A percentile compares a stretch with the other conserved stretches of the same genome.
phyloP scores from a whole-genome alignment of 2,113 vertebrate species.

The Lanius collurio region DNA sequence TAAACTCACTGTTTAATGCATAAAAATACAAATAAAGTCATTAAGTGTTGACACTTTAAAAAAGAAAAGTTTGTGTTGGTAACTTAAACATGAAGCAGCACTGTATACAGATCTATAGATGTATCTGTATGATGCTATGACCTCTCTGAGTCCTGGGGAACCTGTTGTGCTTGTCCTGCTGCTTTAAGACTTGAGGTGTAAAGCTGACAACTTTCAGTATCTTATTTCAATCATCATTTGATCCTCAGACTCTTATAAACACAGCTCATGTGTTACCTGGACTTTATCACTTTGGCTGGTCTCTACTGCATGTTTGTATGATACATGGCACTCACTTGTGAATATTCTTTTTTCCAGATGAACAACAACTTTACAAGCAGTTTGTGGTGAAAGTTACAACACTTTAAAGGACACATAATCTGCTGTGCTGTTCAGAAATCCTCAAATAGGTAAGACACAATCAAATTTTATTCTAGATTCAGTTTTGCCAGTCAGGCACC shows the following conservation, averaged over 20 bases:
- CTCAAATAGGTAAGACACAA: slow-evolving; percentile 20
- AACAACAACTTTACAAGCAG: background rate
- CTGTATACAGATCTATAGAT: background rate
- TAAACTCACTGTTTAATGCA: background rate
- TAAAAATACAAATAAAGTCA: background rate
- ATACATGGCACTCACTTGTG: background rate
- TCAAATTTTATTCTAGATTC: slow-evolving; percentile 38
- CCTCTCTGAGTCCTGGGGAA: background rate
- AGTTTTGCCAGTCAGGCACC: slow-evolving; percentile 9
- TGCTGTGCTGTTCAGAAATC: slow-evolving; percentile 68
- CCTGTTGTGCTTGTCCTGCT: background rate
- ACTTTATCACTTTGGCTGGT: background rate
- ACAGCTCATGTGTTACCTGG: background rate
- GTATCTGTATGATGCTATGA: background rate
- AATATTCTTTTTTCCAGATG: background rate
- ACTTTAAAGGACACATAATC: slow-evolving; percentile 31
- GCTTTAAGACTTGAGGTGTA: background rate
- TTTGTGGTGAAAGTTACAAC: background rate
- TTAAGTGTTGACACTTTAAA: background rate
- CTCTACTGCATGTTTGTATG: background rate
- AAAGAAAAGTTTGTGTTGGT: background rate
- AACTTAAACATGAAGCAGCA: background rate
- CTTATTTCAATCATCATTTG: background rate
- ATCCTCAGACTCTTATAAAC: background rate
- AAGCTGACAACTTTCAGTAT: background rate